Conservation (phyloP, 2,888 invertebrate species). For the Macrosoma leucophasiata region DNA sequence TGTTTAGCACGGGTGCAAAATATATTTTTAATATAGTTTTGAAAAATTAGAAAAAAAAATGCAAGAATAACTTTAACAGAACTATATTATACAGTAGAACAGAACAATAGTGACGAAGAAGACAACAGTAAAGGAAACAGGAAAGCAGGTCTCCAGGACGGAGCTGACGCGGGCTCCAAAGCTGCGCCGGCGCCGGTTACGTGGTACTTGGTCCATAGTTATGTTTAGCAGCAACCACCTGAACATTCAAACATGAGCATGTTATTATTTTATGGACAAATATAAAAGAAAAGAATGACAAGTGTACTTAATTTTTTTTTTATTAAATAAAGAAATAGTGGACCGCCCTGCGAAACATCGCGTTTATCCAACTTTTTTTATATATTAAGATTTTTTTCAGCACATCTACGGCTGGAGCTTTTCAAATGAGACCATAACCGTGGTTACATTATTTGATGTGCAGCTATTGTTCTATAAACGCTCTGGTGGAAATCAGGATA, state of each 20-base stretch:
- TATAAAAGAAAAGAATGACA: no score
- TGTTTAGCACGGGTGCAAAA: constrained; percentile 4
- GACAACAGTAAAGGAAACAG: constrained; percentile 46
- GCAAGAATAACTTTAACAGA: constrained; percentile 25
- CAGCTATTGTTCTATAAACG: no score
- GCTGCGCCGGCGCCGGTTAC: constrained; percentile 31
- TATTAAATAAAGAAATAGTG: no score
- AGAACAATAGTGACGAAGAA: constrained; percentile 55
- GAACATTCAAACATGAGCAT: constrained; percentile 21
- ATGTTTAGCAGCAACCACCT: constrained; percentile 62
- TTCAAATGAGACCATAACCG: no score
- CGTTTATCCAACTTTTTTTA: no score
- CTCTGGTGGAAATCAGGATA: no score
- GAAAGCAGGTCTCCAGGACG: constrained; percentile 52
- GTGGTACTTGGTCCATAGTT: constrained; percentile 38
- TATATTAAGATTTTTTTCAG: no score
- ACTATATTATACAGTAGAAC: constrained; percentile 52
- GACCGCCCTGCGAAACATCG: no score
- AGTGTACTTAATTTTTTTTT: no score
- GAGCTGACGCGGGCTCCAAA: constrained; percentile 35
- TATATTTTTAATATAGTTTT: constrained; percentile 6
- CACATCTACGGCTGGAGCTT: no score
- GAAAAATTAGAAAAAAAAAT: constrained; percentile 26
- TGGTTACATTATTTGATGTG: no score
- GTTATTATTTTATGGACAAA: no score